phyloP scores from a whole-genome alignment of 2,797 vertebrate genomes.

The Xenops minutus region DNA sequence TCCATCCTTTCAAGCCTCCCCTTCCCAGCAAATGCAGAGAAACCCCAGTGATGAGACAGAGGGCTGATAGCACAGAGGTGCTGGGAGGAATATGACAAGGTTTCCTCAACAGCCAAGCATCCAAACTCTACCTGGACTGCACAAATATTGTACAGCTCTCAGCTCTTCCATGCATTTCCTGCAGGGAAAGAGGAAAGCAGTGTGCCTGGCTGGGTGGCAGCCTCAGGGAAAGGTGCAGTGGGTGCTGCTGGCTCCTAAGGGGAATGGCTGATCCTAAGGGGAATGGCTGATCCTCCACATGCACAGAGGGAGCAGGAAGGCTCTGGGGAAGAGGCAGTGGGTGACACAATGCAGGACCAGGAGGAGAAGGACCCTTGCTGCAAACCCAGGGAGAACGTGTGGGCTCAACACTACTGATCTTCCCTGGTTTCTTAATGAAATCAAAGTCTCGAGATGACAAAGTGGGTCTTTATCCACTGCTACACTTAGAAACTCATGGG shows the following conservation, averaged over 20 bases:
- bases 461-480: neutral
- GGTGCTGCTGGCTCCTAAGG: neutral
- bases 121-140: fast-evolving
- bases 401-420: neutral
- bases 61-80: neutral
- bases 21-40: neutral
- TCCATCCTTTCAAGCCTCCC: neutral
- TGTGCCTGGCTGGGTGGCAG: neutral
- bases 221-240: neutral
- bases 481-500: neutral
- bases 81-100: neutral
- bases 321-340: neutral
- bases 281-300: neutral
- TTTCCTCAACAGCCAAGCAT: neutral
- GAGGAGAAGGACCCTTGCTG: neutral
- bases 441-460: neutral
- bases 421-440: neutral
- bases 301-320: neutral
- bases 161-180: fast-evolving
- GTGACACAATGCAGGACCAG: neutral
- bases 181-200: neutral
- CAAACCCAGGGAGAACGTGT: fast-evolving
- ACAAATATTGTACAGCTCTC: neutral
- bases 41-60: neutral
- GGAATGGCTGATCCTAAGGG: neutral